phyloP scores from a whole-genome alignment of 2,888 invertebrate species.

The Patella caerulea region DNA sequence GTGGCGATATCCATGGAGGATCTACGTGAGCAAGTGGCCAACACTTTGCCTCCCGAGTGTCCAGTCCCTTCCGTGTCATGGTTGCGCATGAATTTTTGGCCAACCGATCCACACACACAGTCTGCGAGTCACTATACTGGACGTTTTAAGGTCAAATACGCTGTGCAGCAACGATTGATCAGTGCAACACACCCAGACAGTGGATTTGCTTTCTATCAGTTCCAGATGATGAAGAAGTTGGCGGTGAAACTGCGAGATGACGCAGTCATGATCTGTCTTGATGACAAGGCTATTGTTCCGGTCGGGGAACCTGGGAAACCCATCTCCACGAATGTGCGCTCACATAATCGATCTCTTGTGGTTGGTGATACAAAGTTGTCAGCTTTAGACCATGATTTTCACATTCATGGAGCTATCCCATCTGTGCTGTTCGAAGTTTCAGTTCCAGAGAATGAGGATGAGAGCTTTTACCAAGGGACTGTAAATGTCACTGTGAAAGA shows the following conservation, averaged over 20 bases:
- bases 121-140: not conserved
- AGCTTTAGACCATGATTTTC: conserved; percentile 40
- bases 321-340: not conserved
- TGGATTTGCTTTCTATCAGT: not conserved
- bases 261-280: not conserved
- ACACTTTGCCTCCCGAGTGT: conserved; percentile 26
- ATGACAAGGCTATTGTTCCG: conserved; percentile 9
- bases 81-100: conserved; percentile 1
- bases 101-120: conserved; percentile 4
- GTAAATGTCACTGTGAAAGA: conserved; percentile 36
- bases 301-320: conserved; percentile 7
- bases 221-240: not conserved
- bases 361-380: not conserved
- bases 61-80: not conserved
- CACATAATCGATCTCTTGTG: not conserved
- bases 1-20: conserved; percentile 29
- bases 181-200: not conserved
- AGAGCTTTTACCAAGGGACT: conserved; percentile 31
- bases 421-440: conserved; percentile 34
- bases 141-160: conserved; percentile 14
- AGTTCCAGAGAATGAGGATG: conserved; percentile 27
- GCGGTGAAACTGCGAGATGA: not conserved
- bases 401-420: conserved; percentile 34
- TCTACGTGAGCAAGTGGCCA: conserved; percentile 17
- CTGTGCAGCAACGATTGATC: not conserved